Base-by-base conservation (phyloP, 2,797 vertebrate species). In the Sorex maritimensis region DNA sequence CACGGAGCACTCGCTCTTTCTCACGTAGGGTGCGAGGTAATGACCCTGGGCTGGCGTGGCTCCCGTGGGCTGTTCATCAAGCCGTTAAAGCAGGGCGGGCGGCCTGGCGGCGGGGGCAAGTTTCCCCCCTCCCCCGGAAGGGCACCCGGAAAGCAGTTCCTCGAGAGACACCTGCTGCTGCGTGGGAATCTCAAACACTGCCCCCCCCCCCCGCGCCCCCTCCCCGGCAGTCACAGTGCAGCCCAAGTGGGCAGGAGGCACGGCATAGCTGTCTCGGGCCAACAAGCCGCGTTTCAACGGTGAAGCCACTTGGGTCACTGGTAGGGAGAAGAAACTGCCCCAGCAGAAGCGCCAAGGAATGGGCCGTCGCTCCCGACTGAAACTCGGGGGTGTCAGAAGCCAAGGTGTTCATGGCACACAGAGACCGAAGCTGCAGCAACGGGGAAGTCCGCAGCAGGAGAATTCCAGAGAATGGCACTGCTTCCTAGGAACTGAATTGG, bases 401-500 rank as follows among this genome's bases (percentile, higher is more conserved):
- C 49, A 69, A 3, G 6, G 15, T 44, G 26, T 41, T 67, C 73
- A 46, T 14, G 67, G 23, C 65, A 5, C 30, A 87, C 63, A 14
- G 61, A 77, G 72, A 63, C 58, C 87, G 61, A 79, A 85, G 44
- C 5, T 74, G 72, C 34, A 71, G 71, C 79, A 30, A 69, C 14
- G 82, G 44, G 34, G 73, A 77, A 41, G 46, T 79, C 69, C 24
- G 34, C 34, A 75, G n/a, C 6, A 3, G 82, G 77, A 86, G 79
- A 75, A 65, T 41, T 72, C 58, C 55, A 38, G 30, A 71, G 21
- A 81, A 86, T 79, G 49, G 24, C 75, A 75, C 10, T 52, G 10
- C 17, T 69, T 72, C 90, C n/a, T 79, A 79, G 85, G 77, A 68
- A 88, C 61, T 74, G 19, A 78, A 17, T 90, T 69, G 68, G 75